Evolutionary conservation across 2,888 invertebrate genomes (phyloP).

Genomic region (Lampropteryx suffumata): DNA sequence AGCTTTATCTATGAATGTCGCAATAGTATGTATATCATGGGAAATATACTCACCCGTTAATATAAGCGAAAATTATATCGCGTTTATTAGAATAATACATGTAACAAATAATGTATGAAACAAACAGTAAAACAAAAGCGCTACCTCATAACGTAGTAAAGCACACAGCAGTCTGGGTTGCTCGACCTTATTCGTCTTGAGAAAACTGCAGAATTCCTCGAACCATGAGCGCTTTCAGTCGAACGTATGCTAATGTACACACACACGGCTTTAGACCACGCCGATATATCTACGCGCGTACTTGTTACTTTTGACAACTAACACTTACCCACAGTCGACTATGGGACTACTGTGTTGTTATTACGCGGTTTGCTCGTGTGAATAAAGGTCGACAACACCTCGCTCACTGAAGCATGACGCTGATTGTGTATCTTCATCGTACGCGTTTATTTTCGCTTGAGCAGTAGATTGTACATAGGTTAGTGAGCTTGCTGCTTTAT

Average conservation of each 20-base stretch:
- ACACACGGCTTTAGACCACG: no score
- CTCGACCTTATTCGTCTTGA: background rate
- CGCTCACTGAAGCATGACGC: background rate
- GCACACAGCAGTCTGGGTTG: constrained; percentile 4
- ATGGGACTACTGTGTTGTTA: no score
- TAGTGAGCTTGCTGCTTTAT: background rate
- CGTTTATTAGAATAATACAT: background rate
- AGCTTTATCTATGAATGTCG: background rate
- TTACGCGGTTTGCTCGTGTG: background rate
- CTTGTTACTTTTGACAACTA: no score
- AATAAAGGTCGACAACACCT: background rate
- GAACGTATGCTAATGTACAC: no score
- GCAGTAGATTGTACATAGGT: background rate
- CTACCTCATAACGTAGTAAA: constrained; percentile 5
- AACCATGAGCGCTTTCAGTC: no score
- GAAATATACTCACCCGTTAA: background rate
- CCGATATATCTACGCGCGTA: no score
- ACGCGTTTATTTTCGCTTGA: constrained; percentile 3
- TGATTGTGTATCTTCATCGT: constrained; percentile 5
- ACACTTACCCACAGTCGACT: background rate
- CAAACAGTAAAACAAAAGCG: background rate
- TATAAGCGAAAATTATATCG: constrained; percentile 1
- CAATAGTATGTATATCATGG: background rate
- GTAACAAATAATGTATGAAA: background rate
- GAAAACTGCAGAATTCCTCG: no score